These are phyloP conservation scores for Hemiscyllium ocellatum DNA, from an alignment of 2,113 vertebrate species.

Conservation along the genomic window DNA sequence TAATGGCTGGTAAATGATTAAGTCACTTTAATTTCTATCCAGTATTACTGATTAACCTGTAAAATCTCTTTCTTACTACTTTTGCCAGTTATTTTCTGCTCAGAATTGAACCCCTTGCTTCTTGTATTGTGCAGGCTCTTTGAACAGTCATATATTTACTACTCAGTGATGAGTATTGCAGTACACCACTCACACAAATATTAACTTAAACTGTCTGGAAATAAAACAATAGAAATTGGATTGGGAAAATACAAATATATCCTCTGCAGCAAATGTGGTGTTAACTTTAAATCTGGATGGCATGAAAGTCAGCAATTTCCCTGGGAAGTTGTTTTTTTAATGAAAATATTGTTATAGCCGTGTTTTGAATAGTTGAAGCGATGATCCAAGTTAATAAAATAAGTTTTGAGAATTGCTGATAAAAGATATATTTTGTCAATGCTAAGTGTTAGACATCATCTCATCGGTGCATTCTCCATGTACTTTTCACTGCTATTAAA, in stretches of 20 bases:
- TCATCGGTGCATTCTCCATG: no score
- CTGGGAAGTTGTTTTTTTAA: background rate
- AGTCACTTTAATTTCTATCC: background rate
- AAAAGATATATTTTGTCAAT: no score
- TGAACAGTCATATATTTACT: background rate
- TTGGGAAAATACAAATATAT: background rate
- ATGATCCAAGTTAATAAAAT: background rate
- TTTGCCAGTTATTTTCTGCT: background rate
- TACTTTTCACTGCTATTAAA: no score
- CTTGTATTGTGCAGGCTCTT: background rate
- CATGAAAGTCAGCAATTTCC: background rate
- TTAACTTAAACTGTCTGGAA: background rate
- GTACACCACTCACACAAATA: background rate
- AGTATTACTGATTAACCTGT: background rate
- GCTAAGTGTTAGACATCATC: no score
- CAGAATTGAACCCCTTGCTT: background rate
- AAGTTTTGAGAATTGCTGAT: background rate
- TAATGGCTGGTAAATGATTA: background rate
- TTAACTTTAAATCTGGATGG: background rate
- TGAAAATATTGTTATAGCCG: background rate
- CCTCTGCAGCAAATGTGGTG: background rate
- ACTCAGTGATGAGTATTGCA: background rate
- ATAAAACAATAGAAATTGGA: background rate
- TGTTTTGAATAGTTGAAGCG: background rate
- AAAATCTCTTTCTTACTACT: background rate